Percentiles rank a stretch among this genome's conserved stretches.
Conservation (phyloP, 1,140 invertebrate species). For the Aphelenchoides avenae region DNA sequence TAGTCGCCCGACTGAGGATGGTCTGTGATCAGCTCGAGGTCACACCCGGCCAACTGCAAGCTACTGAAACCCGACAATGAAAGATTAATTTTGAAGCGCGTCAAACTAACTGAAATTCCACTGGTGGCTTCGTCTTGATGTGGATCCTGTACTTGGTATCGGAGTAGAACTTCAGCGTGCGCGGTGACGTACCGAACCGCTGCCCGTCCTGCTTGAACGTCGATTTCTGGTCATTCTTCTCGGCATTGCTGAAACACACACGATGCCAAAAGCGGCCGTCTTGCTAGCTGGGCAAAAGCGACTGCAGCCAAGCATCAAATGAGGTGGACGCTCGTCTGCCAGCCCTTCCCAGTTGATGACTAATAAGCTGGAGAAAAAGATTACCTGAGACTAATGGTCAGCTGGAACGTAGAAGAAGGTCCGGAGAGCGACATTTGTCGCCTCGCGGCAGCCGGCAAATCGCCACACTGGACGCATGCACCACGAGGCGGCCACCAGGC, state of each 20-base stretch:
- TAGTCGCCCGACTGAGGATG: constrained; percentile 23
- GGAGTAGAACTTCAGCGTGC: constrained; percentile 30
- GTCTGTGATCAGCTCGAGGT: constrained; percentile 33
- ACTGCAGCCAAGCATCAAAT: no score
- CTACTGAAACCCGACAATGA: constrained; percentile 13
- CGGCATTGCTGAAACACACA: constrained; percentile 35
- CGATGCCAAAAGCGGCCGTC: no score
- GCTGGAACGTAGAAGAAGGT: no score
- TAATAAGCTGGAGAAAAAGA: no score
- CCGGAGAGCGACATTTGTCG: no score
- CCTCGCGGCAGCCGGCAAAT: no score
- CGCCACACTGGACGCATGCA: no score
- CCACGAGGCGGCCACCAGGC: no score
- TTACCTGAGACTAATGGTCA: no score
- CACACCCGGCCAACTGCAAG: constrained; percentile 34
- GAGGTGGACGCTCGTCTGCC: no score
- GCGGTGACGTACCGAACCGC: constrained; percentile 26
- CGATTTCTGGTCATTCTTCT: constrained; percentile 28
- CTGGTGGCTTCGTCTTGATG: constrained; percentile 26
- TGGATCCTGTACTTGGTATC: constrained; percentile 34
- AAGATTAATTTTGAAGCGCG: neutral
- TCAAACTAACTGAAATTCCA: constrained; percentile 34
- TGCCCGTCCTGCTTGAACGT: constrained; percentile 39
- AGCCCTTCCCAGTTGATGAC: no score
- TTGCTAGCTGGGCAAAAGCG: no score